Evolutionary conservation across 2,888 invertebrate species (phyloP).

Genomic region (Drosophila nigricruria): DNA sequence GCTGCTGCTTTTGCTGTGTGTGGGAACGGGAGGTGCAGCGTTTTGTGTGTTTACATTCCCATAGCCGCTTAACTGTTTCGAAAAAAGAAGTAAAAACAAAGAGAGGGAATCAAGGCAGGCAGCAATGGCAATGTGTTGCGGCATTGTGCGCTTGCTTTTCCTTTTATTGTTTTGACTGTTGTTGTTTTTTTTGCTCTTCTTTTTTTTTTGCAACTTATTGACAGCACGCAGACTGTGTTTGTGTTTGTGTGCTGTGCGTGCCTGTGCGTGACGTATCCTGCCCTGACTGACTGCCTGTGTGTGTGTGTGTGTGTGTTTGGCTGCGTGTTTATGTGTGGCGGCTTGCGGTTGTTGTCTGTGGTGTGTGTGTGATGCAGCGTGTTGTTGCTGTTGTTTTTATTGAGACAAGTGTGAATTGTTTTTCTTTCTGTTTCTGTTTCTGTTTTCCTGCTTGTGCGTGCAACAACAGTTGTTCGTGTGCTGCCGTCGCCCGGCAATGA

Average conservation of each 20-base stretch:
- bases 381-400: conserved; percentile 66
- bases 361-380: conserved; percentile 44
- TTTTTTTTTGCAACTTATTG: conserved; percentile 76
- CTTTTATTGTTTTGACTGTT: conserved; percentile 63
- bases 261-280: conserved; percentile 66
- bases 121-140: conserved; percentile 75
- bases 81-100: conserved; percentile 43
- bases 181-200: conserved; percentile 41
- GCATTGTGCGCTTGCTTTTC: conserved; percentile 68
- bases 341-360: conserved; percentile 77
- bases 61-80: conserved; percentile 74
- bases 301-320: conserved; percentile 56
- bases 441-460: conserved; percentile 70
- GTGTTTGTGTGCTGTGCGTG: conserved; percentile 59
- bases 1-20: conserved; percentile 25
- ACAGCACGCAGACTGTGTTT: conserved; percentile 68
- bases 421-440: conserved; percentile 68
- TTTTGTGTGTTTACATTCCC: conserved; percentile 66
- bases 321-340: conserved; percentile 55
- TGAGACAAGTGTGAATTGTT: conserved; percentile 82
- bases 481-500: conserved; percentile 71
- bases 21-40: conserved; percentile 9
- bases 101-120: conserved; percentile 39
- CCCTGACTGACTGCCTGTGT: conserved; percentile 13
- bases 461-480: conserved; percentile 58